Conservation (phyloP, 2,888 invertebrate species). For the Anodontia alba region DNA sequence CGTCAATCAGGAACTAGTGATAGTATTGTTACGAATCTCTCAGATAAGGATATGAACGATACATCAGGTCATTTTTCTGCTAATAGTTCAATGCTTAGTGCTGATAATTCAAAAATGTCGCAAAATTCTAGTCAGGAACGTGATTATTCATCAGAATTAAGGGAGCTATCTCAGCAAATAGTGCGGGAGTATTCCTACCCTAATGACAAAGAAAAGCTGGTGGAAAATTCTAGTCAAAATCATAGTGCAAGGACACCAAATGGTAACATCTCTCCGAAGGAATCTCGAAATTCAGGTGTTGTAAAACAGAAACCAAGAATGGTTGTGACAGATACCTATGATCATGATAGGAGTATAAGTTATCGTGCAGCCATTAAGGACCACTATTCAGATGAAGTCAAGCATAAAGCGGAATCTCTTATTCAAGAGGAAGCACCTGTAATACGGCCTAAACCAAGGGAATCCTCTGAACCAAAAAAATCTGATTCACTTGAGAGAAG, state of each 20-base stretch:
- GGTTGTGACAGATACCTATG: slow-evolving; percentile 71
- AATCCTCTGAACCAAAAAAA: slow-evolving; percentile 21
- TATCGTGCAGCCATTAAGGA: slow-evolving; percentile 73
- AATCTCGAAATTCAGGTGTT: background rate
- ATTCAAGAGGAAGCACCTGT: slow-evolving; percentile 45
- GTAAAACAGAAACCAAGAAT: slow-evolving; percentile 42
- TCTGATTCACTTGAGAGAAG: slow-evolving; percentile 54
- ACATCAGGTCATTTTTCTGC: slow-evolving; percentile 39
- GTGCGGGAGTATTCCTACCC: slow-evolving; percentile 70
- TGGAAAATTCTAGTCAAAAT: slow-evolving; percentile 23
- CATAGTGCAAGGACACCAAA: slow-evolving; percentile 45
- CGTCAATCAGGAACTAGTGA: slow-evolving; percentile 69
- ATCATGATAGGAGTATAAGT: slow-evolving; percentile 74
- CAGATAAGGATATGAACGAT: slow-evolving; percentile 53
- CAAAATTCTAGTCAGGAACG: slow-evolving; percentile 48
- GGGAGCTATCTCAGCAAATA: slow-evolving; percentile 75
- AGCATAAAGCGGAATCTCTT: slow-evolving; percentile 58
- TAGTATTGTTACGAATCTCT: slow-evolving; percentile 62
- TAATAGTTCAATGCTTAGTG: slow-evolving; percentile 28
- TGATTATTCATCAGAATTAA: slow-evolving; percentile 73
- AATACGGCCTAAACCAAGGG: slow-evolving; percentile 7
- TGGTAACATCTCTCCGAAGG: slow-evolving; percentile 30
- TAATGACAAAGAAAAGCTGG: slow-evolving; percentile 18
- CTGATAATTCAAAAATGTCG: slow-evolving; percentile 46
- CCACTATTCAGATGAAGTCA: slow-evolving; percentile 72